phyloP scores from a whole-genome alignment of 2,888 invertebrate species.

The Cataglyphis altisquamis region DNA sequence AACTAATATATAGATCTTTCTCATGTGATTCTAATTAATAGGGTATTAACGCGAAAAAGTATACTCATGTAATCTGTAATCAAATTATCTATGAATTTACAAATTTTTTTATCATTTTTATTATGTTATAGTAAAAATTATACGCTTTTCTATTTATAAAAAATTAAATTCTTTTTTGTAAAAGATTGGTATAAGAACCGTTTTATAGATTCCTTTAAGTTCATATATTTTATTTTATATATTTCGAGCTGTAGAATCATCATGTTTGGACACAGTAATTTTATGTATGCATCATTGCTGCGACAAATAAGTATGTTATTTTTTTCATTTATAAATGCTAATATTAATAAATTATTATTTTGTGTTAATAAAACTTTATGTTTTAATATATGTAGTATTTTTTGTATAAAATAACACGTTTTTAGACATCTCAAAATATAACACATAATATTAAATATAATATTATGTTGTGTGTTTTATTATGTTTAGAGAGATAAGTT shows the following conservation, averaged over 20 bases:
- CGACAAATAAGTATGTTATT: neutral
- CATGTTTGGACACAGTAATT: neutral
- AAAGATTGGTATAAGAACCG: neutral
- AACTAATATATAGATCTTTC: conserved; percentile 71
- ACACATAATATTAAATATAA: neutral
- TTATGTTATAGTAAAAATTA: neutral
- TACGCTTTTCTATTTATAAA: neutral
- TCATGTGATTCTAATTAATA: conserved; percentile 30
- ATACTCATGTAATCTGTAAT: neutral
- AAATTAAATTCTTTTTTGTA: neutral
- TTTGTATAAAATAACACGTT: neutral
- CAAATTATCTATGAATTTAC: neutral
- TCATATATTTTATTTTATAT: neutral
- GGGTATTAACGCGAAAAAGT: neutral
- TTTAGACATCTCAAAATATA: neutral
- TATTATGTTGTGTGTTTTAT: neutral
- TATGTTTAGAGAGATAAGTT: neutral
- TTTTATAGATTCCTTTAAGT: neutral
- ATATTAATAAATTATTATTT: too few species aligned
- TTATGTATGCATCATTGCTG: neutral
- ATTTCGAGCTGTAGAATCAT: neutral
- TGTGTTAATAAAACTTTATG: too few species aligned
- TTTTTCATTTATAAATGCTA: neutral
- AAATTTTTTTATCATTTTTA: neutral
- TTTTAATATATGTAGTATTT: neutral